A percentile compares a stretch with the other conserved stretches of the same genome.
Evolutionary conservation across 2,113 vertebrate genomes (phyloP).

Genomic region (Leptobrachium ailaonicum): DNA sequence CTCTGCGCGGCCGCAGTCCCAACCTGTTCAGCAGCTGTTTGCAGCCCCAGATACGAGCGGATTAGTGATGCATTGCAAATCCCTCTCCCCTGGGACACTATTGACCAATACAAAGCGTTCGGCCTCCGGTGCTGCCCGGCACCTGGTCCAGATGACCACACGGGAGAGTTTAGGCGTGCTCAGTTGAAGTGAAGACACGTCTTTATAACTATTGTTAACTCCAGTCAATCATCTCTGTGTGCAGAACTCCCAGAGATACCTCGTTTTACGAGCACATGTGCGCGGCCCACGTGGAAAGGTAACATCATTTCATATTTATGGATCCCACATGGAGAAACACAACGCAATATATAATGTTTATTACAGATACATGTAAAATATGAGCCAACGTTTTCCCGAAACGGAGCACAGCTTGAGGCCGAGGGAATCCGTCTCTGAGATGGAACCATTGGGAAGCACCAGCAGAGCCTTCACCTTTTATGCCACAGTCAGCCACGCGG

Average conservation of each 20-base stretch:
- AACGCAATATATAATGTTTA: too few relatives aligned
- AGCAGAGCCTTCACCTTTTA: too few relatives aligned
- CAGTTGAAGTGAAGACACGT: background rate
- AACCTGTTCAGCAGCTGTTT: slow-evolving; percentile 32
- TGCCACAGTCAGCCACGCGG: too few relatives aligned
- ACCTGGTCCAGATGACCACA: slow-evolving; percentile 21
- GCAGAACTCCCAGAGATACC: background rate
- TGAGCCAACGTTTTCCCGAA: too few relatives aligned
- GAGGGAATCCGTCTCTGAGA: too few relatives aligned
- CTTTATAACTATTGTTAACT: background rate
- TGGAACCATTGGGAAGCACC: too few relatives aligned
- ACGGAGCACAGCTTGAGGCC: too few relatives aligned
- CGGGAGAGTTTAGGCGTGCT: background rate
- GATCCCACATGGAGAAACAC: background rate
- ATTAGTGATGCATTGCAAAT: slow-evolving; percentile 38
- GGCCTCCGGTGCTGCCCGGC: slow-evolving; percentile 5
- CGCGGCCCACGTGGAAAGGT: background rate
- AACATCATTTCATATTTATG: slow-evolving; percentile 12
- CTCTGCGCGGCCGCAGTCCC: background rate
- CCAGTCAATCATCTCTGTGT: slow-evolving; percentile 15
- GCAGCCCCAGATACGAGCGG: slow-evolving; percentile 6
- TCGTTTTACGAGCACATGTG: slow-evolving; percentile 4
- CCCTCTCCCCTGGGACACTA: slow-evolving; percentile 17
- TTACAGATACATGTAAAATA: too few relatives aligned
- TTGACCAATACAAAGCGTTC: slow-evolving; percentile 19